phyloP scores from a whole-genome alignment of 1,140 invertebrate species.

The Dendroctonus ponderosae region DNA sequence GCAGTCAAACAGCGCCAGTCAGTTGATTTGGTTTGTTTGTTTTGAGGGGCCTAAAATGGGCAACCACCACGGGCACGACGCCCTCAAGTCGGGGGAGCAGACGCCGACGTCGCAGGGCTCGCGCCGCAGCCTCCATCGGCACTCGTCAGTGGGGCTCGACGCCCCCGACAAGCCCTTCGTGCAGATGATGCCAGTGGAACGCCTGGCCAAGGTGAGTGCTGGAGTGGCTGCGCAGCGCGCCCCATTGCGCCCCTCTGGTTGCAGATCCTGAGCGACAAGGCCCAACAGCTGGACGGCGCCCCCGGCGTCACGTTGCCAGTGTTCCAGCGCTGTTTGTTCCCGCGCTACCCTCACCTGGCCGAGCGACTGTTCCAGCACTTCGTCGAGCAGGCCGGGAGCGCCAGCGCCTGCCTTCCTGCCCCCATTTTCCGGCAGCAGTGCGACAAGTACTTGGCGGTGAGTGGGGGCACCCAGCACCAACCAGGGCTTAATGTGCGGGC shows the following conservation, averaged over 20 bases:
- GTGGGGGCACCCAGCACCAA: conserved; percentile 7
- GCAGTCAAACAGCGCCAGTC: too few species aligned
- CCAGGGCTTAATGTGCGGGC: neutral
- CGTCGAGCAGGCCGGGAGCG: conserved; percentile 58
- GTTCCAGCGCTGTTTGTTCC: conserved; percentile 73
- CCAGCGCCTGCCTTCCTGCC: conserved; percentile 60
- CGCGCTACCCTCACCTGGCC: conserved; percentile 71
- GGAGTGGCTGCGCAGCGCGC: neutral
- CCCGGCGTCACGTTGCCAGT: conserved; percentile 64
- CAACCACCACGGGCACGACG: conserved; percentile 40
- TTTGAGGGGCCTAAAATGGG: conserved; percentile 35
- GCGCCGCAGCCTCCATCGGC: conserved; percentile 53
- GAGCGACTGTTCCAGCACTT: conserved; percentile 66
- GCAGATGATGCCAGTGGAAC: conserved; percentile 67
- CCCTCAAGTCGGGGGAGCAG: conserved; percentile 34
- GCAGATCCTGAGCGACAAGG: conserved; percentile 63
- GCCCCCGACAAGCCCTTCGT: conserved; percentile 56
- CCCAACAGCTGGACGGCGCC: conserved; percentile 62
- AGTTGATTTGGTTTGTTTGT: neutral
- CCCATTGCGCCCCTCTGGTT: neutral
- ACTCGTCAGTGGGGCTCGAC: conserved; percentile 61
- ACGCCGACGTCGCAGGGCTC: conserved; percentile 32
- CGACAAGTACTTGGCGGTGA: conserved; percentile 61
- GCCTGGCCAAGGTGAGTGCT: conserved; percentile 62
- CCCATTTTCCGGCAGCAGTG: conserved; percentile 67